Evolutionary conservation across 2,113 vertebrate genomes (phyloP), one percentile per base, ranked within the genome.

Genomic region (Misgurnus mizolepis): DNA sequence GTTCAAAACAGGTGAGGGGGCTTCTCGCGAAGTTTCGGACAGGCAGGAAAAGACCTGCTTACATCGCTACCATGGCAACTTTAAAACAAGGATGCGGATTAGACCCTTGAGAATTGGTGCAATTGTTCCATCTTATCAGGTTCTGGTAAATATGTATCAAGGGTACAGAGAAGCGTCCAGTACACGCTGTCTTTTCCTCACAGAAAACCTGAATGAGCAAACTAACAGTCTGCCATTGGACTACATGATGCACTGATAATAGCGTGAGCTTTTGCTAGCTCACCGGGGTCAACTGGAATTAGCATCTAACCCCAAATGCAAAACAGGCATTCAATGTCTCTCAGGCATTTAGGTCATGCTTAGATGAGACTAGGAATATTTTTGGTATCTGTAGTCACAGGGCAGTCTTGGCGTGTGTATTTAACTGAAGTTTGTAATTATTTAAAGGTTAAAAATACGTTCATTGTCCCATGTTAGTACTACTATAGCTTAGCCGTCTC

Each of bases 181-280:
- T 56, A 49, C 7, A 22, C 47, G 15, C 5, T 45, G n/a, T 47
- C 12, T 40, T 40, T 67, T 58, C 39, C 69, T 66, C 9, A 39
- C 34, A 40, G 7, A 17, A 73, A 72, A 71, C 17, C 53, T 66
- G 75, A 72, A 53, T 55, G 27, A 65, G 75, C 49, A 66, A 73
- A 10, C 34, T 27, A n/a, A 73, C 43, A 61, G 53, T 9, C 47
- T 64, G 58, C 2, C n/a, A 58, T 10, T 47, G 4, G 41, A 34
- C 53, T 45, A 67, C 60, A 47, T 7, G 55, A 17, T 17, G 27
- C n/a, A n/a, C 22, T 10, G 2, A 62, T 18, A 50, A 70, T 3
- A 4, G 41, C 6, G 15, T 15, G 34, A 49, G 12, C 56, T 80
- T 66, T 40, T 61, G n/a, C 47, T 76, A 61, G 64, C 15, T 50